Evolutionary conservation across 2,888 invertebrate species (phyloP), one percentile per base, ranked within the genome.

Genomic region (Hydroisotoma schaefferi): DNA sequence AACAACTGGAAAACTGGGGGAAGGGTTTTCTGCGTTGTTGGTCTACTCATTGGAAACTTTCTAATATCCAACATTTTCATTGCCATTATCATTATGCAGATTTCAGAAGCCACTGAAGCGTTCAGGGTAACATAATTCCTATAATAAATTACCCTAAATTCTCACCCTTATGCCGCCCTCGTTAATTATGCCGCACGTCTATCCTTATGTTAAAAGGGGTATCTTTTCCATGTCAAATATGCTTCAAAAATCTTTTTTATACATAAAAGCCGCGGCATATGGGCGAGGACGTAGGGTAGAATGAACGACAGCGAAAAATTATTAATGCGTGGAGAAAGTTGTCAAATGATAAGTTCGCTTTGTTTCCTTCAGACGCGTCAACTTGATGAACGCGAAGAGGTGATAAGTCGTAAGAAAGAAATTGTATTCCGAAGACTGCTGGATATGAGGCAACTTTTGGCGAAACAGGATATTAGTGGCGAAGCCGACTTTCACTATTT

Each of bases 31-130:
- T 61, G 64, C 27, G 46, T 70, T n/a, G 55, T 63, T 25, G 64
- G 70, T 49, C 68, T 70, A 15, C 64, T 68, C 2, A 48, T 68
- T 1, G 70, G 70, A 25, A 68, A 70, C 46, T 70, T 68, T 40
- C 38, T 70, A 33, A 67, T 70, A 26, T 64, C 70, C 20, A 70
- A 70, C 46, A 68, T 70, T 29, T 70, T 70, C 51, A 68, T 70
- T 22, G 70, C 68, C 29, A 70, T 70, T 25, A 70, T 70, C 46
- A 70, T 70, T 28, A 60, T 70, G 63, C 68, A 70, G 40, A 70
- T 70, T 43, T 68, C 68, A 1, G 70, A 70, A 51, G 68, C 68
- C 4, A 70, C 70, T 1, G 70, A 70, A n/a, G 59, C 59, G 2
- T 70, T 64, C 44, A 54, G 70, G 33, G 65, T 68, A 67, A n/a